These are phyloP conservation scores for Panzeria rudis DNA, from an alignment of 2,888 invertebrate species.

Conservation along the genomic window DNA sequence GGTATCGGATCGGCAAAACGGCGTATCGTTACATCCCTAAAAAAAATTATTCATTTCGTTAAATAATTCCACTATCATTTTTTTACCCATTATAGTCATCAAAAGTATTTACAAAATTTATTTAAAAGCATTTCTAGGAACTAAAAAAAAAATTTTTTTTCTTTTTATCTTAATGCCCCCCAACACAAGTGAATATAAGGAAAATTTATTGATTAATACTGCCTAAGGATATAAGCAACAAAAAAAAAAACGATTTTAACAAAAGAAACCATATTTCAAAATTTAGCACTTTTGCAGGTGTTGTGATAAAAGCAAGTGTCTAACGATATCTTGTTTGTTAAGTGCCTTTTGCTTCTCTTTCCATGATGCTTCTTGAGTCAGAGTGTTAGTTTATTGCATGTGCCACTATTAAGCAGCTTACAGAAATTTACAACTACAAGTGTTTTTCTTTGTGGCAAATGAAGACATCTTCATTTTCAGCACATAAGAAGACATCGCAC, in stretches of 20 bases:
- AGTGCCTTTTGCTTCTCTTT: constrained; percentile 36
- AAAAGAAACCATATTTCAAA: constrained; percentile 36
- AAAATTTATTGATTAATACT: constrained; percentile 27
- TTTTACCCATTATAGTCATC: too few relatives aligned
- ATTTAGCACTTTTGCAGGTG: constrained; percentile 42
- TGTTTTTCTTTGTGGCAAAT: constrained; percentile 48
- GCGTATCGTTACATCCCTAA: too few relatives aligned
- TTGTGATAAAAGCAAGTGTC: constrained; percentile 37
- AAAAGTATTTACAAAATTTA: too few relatives aligned
- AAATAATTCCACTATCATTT: too few relatives aligned
- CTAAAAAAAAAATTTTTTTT: too few relatives aligned
- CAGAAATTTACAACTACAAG: constrained; percentile 59
- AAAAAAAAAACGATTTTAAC: neutral
- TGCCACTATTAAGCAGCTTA: constrained; percentile 67
- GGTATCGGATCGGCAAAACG: too few relatives aligned
- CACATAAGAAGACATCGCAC: constrained; percentile 7
- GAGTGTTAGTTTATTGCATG: constrained; percentile 60
- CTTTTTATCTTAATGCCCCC: neutral
- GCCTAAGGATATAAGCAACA: constrained; percentile 5
- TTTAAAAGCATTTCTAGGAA: too few relatives aligned
- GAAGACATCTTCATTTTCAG: constrained; percentile 51
- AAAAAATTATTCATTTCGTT: too few relatives aligned
- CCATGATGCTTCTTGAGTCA: constrained; percentile 16
- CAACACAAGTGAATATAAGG: neutral
- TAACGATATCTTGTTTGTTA: constrained; percentile 33